These are phyloP conservation scores for Paguma larvata DNA, from an alignment of 2,797 vertebrate species.

Conservation along the genomic window DNA sequence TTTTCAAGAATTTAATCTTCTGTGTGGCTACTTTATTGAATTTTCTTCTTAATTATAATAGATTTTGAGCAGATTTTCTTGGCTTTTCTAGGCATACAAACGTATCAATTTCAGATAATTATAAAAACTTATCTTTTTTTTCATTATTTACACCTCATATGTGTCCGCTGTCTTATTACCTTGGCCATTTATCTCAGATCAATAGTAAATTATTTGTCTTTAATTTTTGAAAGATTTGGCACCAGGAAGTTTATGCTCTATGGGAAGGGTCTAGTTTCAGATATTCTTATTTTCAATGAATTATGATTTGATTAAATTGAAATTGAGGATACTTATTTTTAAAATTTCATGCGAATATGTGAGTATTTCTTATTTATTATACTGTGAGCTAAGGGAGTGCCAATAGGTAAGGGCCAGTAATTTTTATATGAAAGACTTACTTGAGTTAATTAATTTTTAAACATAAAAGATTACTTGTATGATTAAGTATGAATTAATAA, in stretches of 20 bases:
- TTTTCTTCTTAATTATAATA: neutral
- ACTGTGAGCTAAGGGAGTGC: neutral
- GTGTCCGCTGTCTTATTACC: neutral
- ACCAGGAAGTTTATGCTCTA: neutral
- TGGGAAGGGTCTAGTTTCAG: neutral
- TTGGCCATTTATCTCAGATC: neutral
- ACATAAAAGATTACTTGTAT: neutral
- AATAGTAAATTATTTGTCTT: neutral
- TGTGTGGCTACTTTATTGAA: neutral
- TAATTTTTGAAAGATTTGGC: neutral
- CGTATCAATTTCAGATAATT: neutral
- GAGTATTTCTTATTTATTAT: neutral
- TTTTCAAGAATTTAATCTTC: neutral
- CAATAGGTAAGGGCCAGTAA: neutral
- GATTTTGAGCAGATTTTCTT: neutral
- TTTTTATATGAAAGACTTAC: neutral
- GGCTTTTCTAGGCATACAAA: neutral
- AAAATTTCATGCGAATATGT: neutral
- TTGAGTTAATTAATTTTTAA: neutral
- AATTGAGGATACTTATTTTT: neutral
- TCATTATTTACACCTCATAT: neutral
- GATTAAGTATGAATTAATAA: neutral
- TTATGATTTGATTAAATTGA: neutral
- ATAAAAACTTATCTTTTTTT: neutral
- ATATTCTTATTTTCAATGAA: neutral